Percentiles rank a stretch among this genome's conserved stretches.
These are phyloP conservation scores for Phalloptychus januarius DNA, from an alignment of 2,797 vertebrate species.

Conservation along the genomic window DNA sequence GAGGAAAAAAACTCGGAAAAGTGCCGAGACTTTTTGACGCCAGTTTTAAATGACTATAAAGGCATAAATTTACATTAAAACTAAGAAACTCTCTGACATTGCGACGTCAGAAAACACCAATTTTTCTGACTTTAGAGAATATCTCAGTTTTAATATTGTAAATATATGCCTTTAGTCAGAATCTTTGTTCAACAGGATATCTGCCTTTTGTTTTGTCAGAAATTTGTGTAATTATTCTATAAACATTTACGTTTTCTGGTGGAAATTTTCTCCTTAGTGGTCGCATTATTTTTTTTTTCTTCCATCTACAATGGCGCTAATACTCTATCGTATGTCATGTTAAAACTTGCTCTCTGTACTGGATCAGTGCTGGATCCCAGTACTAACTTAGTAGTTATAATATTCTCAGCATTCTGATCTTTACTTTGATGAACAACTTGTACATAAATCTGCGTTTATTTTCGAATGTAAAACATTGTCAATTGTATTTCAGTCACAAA, in stretches of 20 bases:
- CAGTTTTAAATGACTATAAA: too few species aligned
- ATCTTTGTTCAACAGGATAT: too few species aligned
- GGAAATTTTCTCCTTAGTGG: neutral
- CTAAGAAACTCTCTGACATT: too few species aligned
- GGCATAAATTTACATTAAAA: too few species aligned
- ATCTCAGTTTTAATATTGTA: neutral
- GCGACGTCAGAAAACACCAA: too few species aligned
- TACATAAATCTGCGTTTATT: slow-evolving; percentile 22
- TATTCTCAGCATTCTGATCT: neutral
- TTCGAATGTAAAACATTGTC: slow-evolving; percentile 67
- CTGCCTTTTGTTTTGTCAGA: neutral
- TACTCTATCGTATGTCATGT: neutral
- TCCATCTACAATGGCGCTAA: neutral
- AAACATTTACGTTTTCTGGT: neutral
- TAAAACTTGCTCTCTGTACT: neutral
- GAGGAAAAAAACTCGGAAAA: neutral
- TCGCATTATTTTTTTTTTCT: neutral
- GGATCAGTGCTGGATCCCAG: neutral
- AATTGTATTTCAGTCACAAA: slow-evolving; percentile 84
- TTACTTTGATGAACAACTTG: neutral
- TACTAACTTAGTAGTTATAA: slow-evolving; percentile 20
- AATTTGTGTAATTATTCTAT: neutral
- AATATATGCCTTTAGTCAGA: neutral
- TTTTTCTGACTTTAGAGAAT: too few species aligned
- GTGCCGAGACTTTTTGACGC: too few species aligned